Base-by-base conservation (phyloP, 2,888 invertebrate genomes). In the Melinaea marsaeus region DNA sequence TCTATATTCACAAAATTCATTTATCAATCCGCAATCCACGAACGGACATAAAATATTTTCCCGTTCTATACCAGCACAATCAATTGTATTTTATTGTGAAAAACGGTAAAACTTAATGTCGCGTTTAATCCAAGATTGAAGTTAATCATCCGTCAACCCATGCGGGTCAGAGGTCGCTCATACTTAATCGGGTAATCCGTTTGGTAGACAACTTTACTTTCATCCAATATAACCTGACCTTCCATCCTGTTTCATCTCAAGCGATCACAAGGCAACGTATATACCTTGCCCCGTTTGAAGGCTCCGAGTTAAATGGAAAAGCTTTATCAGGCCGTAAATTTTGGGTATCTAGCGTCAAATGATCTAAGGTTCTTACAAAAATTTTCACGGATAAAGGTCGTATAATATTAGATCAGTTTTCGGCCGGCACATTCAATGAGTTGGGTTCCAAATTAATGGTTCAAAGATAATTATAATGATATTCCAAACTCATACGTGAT, bases 311-410 rank as follows among this genome's bases (percentile, higher is more conserved):
- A 67, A 71, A 76, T 81, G 86, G 88, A 72, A 72, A 74, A 73
- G 81, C 80, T 85, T 86, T 87, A 88, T 89, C 88, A 84, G 85
- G 80, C 81, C 85, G 83, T 89, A 90, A 89, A 88, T 89, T 86
- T 78, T 77, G 79, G 80, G 79, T 87, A 87, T 85, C 86, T 84
- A 79, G 84, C 81, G 84, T 86, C 84, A 76, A 81, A 81, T 78
- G 79, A 79, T 80, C 78, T 75, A 79, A 81, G 79, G 79, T 78
- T 77, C 73, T 77, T 79, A 79, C 77, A 81, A 82, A 84, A 83
- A 83, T 83, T 22, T 83, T 75, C 76, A 74, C 72, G 67, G 74
- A 72, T 75, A 80, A 78, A 78, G 69, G 74, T 70, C 75, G 71
- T 71, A 70, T 73, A 42, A 70, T 67, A 67, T 73, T 74, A 70